Evolutionary conservation across 1,140 invertebrate species (phyloP), one percentile per base, ranked within the genome.

Genomic region (Papilio xuthus): DNA sequence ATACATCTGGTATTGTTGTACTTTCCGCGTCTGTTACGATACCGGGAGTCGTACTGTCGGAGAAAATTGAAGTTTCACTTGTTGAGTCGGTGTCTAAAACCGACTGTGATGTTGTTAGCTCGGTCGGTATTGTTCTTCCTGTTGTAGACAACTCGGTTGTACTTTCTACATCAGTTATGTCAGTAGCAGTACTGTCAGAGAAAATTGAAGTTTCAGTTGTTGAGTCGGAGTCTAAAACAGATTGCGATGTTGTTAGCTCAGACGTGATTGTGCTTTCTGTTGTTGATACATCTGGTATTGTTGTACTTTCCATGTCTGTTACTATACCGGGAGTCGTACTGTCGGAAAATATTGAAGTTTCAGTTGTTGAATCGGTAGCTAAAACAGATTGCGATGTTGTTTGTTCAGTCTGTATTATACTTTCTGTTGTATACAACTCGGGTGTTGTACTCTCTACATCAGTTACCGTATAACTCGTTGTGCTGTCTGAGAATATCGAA

Each of bases 221-320:
- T 20, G 67, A 6, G n/a, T 26, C 28, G 15, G 78, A 71, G 1
- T 50, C 9, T 13, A 50, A 1, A 18, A 18, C 13, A 2, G 47
- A 28, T 73, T 73, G 71, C 23, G 44, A 41, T 71, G 69, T 42
- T 20, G 37, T 72, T 28, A 41, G 26, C 32, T 69, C 67, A 32
- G 67, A 37, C n/a, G 26, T 37, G 67, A 32, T 28, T 18, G 67
- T 50, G n/a, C 12, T 47, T 47, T 44, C 42, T 72, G 42, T 4
- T n/a, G 37, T 44, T 12, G 32, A 32, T 37, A n/a, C 1, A 20
- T 69, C 63, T 9, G 63, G 32, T 12, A 69, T 37, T 28, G 23
- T 13, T 26, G 72, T 53, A 56, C 72, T 75, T 56, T 47, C 47
- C 13, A n/a, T 1, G 4, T 53, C 44, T 2, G 23, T 56, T 18